A percentile compares a stretch with the other conserved stretches of the same genome.
phyloP scores from a whole-genome alignment of 2,888 invertebrate species.

The Lepidochrysops patricia region DNA sequence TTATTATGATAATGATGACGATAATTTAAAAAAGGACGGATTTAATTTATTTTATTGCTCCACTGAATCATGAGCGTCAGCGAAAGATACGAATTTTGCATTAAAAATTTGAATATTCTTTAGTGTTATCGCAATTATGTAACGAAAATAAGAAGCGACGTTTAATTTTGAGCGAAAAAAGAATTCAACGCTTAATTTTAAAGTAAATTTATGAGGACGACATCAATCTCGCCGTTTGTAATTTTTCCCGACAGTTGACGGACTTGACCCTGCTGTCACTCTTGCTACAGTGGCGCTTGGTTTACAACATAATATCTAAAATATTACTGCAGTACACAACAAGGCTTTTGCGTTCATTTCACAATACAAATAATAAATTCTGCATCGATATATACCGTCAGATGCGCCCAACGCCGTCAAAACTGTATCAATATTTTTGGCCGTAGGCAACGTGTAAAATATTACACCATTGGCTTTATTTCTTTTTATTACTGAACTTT shows the following conservation, averaged over 20 bases:
- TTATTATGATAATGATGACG: not conserved
- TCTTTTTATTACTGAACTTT: too few species aligned
- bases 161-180: not conserved
- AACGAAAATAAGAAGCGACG: not conserved
- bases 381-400: too few species aligned
- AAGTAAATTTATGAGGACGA: constrained; percentile 5
- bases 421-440: too few species aligned
- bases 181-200: constrained; percentile 8
- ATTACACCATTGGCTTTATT: too few species aligned
- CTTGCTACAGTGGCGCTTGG: not conserved
- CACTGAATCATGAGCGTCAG: not conserved
- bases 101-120: constrained; percentile 8
- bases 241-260: not conserved
- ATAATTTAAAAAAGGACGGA: not conserved
- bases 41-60: not conserved
- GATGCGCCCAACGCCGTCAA: too few species aligned
- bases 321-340: too few species aligned
- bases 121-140: not conserved
- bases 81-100: not conserved
- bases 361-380: too few species aligned
- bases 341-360: too few species aligned
- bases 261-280: not conserved
- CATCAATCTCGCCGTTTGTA: constrained; percentile 8
- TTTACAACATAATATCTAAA: too few species aligned
- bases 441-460: too few species aligned